Base-by-base conservation (phyloP, 2,797 vertebrate species). In the Brotogeris chrysoptera region DNA sequence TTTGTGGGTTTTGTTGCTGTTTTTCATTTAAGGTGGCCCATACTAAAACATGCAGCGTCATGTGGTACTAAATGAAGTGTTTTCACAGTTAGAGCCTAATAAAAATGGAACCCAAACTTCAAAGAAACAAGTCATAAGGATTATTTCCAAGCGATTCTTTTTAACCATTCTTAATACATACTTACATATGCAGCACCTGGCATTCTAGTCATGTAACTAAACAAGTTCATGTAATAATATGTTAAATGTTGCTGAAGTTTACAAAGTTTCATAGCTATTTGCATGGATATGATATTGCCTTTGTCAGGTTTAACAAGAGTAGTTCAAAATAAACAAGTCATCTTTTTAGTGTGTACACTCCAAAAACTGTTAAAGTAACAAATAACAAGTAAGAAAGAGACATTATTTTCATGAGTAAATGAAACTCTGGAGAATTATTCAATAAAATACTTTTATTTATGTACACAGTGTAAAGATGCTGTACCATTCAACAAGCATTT, bases 391-490 rank as follows among this genome's bases (percentile, higher is more conserved):
- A 34, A 55, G 87, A 90, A 88, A 20, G 0, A 65, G 34, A 9
- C 12, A 76, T 77, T 77, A 23, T 47, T 74, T 73, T 76, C n/a
- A 80, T 63, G 53, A 86, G 28, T 64, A 88, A 96, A 84, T 74
- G 4, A 92, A 91, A 83, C 24, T 79, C 80, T 50, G 0, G 27
- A 90, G 38, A 88, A 66, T 16, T 80, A 70, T 30, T 91, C 52
- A 63, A 38, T 90, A 90, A 95, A 96, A 93, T 84, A 90, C 6
- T 86, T 97, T 95, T 96, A 97, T 92, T 96, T 92, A 86, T 36
- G 19, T 72, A 92, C 50, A 76, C 16, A 68, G 15, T 3, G 4
- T 82, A 74, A 91, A 94, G 78, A 83, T 20, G 7, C 23, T 50
- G n/a, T 65, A 76, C 5, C 50, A 64, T 86, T 79, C 36, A 84